Evolutionary conservation across 2,797 vertebrate species (phyloP).

Genomic region (Ispidina lecontei): DNA sequence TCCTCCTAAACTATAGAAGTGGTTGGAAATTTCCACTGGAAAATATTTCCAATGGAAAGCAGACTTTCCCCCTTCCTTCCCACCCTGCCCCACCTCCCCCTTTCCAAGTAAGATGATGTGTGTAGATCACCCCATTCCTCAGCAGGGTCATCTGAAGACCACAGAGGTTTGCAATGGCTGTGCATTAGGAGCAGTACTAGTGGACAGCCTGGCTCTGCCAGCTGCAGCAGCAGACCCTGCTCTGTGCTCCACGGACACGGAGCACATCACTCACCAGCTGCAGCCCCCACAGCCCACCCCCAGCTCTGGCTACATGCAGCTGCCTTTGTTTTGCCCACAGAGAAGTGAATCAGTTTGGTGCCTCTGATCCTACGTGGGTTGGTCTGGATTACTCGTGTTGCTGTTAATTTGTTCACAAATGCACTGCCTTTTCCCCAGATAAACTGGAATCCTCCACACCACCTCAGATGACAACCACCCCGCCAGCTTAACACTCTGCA

Average conservation of each 20-base stretch:
- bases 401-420: neutral
- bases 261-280: rapidly evolving
- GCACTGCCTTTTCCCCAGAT: neutral
- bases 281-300: neutral
- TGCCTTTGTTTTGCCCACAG: neutral
- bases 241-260: neutral
- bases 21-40: slow-evolving; percentile 59
- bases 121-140: neutral
- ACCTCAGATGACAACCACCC: neutral
- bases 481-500: neutral
- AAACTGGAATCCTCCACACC: neutral
- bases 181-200: neutral
- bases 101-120: neutral
- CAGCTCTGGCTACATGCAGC: neutral
- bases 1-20: slow-evolving; percentile 41
- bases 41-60: slow-evolving; percentile 59
- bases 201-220: neutral
- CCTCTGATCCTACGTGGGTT: neutral
- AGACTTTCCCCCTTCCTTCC: neutral
- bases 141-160: neutral
- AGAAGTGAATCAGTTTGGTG: neutral
- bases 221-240: neutral
- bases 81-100: neutral
- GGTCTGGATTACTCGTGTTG: neutral
- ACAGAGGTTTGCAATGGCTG: neutral